phyloP scores from a whole-genome alignment of 2,797 vertebrate species.

The Scolopax bukidnonensis region DNA sequence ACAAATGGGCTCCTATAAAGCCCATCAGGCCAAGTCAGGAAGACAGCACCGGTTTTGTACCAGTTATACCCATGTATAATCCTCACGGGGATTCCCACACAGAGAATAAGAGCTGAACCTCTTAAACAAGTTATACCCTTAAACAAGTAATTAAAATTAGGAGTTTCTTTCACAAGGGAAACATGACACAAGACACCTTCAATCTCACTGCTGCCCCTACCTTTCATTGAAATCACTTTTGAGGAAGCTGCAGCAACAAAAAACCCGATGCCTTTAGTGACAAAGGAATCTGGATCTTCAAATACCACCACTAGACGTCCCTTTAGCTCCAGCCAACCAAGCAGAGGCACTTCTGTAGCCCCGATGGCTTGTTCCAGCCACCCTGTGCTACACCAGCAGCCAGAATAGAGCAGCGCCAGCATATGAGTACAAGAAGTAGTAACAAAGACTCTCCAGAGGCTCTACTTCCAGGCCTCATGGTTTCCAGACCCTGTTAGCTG shows the following conservation, averaged over 20 bases:
- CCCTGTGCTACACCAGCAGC: background rate
- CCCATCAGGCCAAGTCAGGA: background rate
- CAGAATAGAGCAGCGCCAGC: background rate
- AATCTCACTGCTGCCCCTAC: background rate
- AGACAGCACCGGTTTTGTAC: background rate
- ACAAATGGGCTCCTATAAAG: background rate
- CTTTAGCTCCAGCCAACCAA: background rate
- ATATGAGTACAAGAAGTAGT: rapidly evolving
- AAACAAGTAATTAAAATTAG: background rate
- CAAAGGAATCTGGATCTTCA: background rate
- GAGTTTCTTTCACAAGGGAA: background rate
- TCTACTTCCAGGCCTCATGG: background rate
- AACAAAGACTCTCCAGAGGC: background rate
- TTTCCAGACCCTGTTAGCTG: background rate
- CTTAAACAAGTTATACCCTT: too few relatives aligned
- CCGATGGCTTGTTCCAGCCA: background rate
- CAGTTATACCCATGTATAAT: background rate
- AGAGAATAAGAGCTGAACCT: background rate
- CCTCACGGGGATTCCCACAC: background rate
- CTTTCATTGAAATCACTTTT: background rate
- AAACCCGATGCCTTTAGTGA: background rate
- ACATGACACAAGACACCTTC: background rate
- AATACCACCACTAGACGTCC: background rate
- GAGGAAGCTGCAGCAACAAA: background rate
- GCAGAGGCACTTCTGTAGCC: background rate